Conservation (phyloP, 2,888 invertebrate genomes). For the Eulithis prunata region DNA sequence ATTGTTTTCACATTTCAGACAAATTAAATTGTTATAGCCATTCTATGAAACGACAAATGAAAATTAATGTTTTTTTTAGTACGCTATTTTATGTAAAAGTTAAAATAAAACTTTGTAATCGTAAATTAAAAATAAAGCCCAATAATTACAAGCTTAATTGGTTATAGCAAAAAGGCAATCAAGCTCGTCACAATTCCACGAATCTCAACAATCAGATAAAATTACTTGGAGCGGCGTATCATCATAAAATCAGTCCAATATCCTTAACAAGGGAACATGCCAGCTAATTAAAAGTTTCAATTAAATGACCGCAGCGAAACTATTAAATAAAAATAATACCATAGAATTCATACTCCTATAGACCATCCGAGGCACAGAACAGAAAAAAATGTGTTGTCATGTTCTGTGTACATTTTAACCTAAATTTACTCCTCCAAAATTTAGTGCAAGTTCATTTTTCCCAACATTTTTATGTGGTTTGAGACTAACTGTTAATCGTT, state of each 20-base stretch:
- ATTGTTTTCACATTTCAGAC: constrained; percentile 20
- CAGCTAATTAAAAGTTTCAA: constrained; percentile 72
- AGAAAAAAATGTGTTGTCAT: too few relatives aligned
- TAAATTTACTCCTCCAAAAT: too few relatives aligned
- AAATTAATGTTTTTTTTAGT: too few relatives aligned
- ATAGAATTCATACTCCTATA: constrained; percentile 18
- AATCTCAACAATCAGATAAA: constrained; percentile 48
- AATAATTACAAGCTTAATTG: constrained; percentile 20
- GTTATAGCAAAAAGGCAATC: constrained; percentile 31
- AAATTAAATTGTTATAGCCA: constrained; percentile 10
- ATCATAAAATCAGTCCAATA: constrained; percentile 65
- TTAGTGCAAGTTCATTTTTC: too few relatives aligned
- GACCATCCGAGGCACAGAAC: too few relatives aligned
- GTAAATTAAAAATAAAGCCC: constrained; percentile 15
- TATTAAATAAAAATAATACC: background rate
- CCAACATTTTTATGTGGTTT: too few relatives aligned
- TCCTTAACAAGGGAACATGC: constrained; percentile 69
- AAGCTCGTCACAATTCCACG: constrained; percentile 28
- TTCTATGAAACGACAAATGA: background rate
- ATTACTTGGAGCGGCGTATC: constrained; percentile 50
- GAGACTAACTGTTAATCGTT: too few relatives aligned
- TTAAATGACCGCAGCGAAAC: constrained; percentile 60
- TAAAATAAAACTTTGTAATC: background rate
- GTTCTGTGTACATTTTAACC: too few relatives aligned
- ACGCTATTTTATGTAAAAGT: background rate